Evolutionary conservation across 2,797 vertebrate genomes (phyloP).

Genomic region (Anguilla obscura): DNA sequence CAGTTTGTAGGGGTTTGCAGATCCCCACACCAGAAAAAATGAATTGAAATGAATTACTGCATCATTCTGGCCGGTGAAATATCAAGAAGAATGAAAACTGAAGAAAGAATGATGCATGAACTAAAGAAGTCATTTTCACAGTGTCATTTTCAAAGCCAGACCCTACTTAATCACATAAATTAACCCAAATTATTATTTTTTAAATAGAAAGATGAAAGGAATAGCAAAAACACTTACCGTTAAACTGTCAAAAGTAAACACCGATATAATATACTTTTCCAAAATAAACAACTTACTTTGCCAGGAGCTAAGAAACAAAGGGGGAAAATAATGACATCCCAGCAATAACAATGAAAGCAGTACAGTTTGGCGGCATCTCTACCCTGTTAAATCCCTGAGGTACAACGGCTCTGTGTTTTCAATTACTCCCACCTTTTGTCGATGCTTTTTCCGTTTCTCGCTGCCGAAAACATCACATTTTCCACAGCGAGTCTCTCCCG

Average conservation of each 20-base stretch:
- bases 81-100: not conserved
- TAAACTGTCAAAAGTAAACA: not conserved
- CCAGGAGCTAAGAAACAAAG: not conserved
- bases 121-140: not conserved
- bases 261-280: not conserved
- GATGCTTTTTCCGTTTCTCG: not conserved
- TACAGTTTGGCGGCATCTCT: not conserved
- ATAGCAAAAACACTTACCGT: not conserved
- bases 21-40: not conserved
- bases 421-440: not conserved
- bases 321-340: not conserved
- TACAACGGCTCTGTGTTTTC: not conserved
- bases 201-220: no score
- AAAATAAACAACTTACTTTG: not conserved
- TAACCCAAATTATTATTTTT: no score
- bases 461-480: not conserved
- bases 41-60: not conserved
- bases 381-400: not conserved
- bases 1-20: not conserved
- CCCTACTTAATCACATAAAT: not conserved
- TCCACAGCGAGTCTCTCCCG: not conserved
- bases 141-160: not conserved
- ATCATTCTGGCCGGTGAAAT: not conserved
- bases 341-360: not conserved
- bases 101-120: not conserved